These are phyloP conservation scores for Schizotus pectinicornis DNA, from an alignment of 2,888 invertebrate genomes.

Conservation along the genomic window DNA sequence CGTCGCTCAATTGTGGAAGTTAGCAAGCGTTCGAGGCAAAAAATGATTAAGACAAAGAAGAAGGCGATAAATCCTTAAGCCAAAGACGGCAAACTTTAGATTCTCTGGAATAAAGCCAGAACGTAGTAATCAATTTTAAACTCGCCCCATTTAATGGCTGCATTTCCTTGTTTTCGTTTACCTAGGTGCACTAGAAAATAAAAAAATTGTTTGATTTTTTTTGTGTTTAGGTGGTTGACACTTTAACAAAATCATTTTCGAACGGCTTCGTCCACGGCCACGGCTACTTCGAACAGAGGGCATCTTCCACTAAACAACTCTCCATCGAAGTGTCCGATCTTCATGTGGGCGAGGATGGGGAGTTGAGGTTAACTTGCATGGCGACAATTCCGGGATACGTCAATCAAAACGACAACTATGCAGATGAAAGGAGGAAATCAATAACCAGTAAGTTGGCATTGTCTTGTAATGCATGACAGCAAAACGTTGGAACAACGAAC, in stretches of 20 bases:
- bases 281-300: slow-evolving; percentile 55
- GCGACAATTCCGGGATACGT: slow-evolving; percentile 80
- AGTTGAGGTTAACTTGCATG: slow-evolving; percentile 75
- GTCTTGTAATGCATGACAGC: slow-evolving; percentile 49
- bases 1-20: no score
- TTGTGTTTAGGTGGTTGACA: slow-evolving; percentile 52
- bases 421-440: slow-evolving; percentile 75
- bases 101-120: no score
- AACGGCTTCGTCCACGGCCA: slow-evolving; percentile 64
- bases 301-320: slow-evolving; percentile 71
- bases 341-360: slow-evolving; percentile 72
- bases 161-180: background rate
- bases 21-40: no score
- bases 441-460: slow-evolving; percentile 66
- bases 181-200: no score
- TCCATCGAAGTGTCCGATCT: slow-evolving; percentile 76
- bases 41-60: no score
- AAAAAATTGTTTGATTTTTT: background rate
- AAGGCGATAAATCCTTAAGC: no score
- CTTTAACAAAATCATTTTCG: slow-evolving; percentile 56
- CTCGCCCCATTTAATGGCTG: no score
- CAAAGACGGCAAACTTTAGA: no score
- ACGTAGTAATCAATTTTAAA: no score
- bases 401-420: slow-evolving; percentile 73
- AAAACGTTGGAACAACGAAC: no score